Conservation (phyloP, 2,888 invertebrate species). For the Dryococelus australis region DNA sequence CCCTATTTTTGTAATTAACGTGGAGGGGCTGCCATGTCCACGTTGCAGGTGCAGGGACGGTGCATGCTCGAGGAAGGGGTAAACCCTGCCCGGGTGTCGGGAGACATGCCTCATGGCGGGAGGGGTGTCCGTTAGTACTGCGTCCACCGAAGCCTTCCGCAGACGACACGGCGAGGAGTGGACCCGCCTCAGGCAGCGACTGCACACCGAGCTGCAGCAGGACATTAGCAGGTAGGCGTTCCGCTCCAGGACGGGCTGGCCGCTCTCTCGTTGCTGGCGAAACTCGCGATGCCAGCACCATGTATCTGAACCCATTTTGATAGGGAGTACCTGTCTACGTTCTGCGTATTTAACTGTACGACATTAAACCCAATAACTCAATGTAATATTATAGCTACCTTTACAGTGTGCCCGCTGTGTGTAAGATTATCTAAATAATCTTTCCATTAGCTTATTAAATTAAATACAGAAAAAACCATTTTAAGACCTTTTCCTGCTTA, state of each 20-base stretch:
- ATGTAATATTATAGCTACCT: too few relatives aligned
- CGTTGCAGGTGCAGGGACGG: not conserved
- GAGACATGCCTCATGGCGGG: conserved; percentile 55
- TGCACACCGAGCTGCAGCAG: conserved; percentile 48
- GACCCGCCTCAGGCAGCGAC: conserved; percentile 47
- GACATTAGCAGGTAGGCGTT: conserved; percentile 50
- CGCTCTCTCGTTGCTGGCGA: not conserved
- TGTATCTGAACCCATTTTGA: too few relatives aligned
- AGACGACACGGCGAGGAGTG: conserved; percentile 50
- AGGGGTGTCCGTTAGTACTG: conserved; percentile 47
- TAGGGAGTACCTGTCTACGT: too few relatives aligned
- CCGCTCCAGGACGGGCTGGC: not conserved
- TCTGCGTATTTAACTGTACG: too few relatives aligned
- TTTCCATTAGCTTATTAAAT: too few relatives aligned
- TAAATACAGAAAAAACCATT: too few relatives aligned
- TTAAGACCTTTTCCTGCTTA: too few relatives aligned
- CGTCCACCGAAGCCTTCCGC: conserved; percentile 47
- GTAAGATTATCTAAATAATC: too few relatives aligned
- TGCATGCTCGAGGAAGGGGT: not conserved
- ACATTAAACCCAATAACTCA: too few relatives aligned
- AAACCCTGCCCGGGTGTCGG: not conserved
- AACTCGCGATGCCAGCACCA: too few relatives aligned
- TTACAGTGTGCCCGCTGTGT: too few relatives aligned
- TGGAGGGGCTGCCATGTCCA: not conserved
- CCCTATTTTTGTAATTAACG: not conserved